Evolutionary conservation across 2,888 invertebrate species (phyloP).

Genomic region (Lymantria monacha): DNA sequence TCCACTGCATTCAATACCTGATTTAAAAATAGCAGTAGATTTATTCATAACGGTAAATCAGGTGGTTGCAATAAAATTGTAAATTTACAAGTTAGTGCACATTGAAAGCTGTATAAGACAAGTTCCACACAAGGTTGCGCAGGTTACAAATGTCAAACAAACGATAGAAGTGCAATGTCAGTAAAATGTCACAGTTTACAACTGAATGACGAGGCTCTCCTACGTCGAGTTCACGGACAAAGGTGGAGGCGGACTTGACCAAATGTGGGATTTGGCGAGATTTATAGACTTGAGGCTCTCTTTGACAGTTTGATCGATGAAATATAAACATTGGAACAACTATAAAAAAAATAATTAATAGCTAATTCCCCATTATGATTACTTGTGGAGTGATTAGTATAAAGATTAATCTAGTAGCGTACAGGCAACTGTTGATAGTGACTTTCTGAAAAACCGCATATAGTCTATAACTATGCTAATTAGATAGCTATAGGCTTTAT

Average conservation of each 20-base stretch:
- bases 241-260: constrained; percentile 24
- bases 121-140: constrained; percentile 54
- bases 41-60: neutral
- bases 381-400: no score
- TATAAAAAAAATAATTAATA: no score
- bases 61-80: neutral
- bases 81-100: neutral
- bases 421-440: no score
- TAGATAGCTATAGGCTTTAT: no score
- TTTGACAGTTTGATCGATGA: no score
- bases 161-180: constrained; percentile 63
- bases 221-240: constrained; percentile 61
- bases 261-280: constrained; percentile 19
- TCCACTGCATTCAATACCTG: constrained; percentile 1
- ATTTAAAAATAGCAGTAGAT: neutral
- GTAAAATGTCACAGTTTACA: constrained; percentile 74
- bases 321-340: no score
- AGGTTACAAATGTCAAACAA: constrained; percentile 57
- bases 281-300: neutral
- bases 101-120: constrained; percentile 43
- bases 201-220: constrained; percentile 44
- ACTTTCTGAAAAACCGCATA: no score
- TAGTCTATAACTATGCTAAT: no score
- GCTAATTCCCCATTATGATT: no score
- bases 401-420: no score